Evolutionary conservation across 2,888 invertebrate species (phyloP).

Genomic region (Galeruca laticollis): DNA sequence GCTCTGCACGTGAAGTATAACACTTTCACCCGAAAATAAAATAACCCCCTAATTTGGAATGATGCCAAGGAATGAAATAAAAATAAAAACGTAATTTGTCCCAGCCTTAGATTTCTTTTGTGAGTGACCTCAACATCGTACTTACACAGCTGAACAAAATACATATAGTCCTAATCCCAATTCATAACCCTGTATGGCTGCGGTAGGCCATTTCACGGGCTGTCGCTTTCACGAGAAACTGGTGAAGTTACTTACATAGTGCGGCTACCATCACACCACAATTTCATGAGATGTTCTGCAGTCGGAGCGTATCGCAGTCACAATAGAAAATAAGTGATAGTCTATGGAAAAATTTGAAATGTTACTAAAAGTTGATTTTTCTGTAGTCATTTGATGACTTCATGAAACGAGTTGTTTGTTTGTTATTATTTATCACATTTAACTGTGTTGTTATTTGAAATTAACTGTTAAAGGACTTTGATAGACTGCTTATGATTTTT

Average conservation of each 20-base stretch:
- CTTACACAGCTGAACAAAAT: slow-evolving; percentile 11
- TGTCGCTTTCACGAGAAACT: slow-evolving; percentile 46
- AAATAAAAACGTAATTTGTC: slow-evolving; percentile 14
- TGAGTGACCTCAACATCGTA: not conserved
- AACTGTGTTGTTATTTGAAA: no score
- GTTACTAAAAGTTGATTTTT: not conserved
- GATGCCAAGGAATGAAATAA: not conserved
- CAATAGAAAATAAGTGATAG: slow-evolving; percentile 31
- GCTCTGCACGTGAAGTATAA: no score
- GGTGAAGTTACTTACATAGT: slow-evolving; percentile 40
- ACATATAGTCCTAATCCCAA: slow-evolving; percentile 20
- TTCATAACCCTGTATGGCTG: slow-evolving; percentile 27
- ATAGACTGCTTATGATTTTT: no score
- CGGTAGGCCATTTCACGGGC: slow-evolving; percentile 44
- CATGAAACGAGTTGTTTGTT: no score
- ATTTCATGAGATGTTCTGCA: slow-evolving; percentile 44
- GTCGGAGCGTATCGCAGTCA: slow-evolving; percentile 37
- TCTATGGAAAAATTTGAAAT: not conserved
- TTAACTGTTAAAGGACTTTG: no score
- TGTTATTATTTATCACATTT: no score
- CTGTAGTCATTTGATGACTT: no score
- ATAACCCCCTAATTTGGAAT: not conserved
- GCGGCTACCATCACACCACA: slow-evolving; percentile 41
- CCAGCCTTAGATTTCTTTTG: not conserved
- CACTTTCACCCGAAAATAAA: no score